Percentiles rank a stretch among this genome's conserved stretches.
These are phyloP conservation scores for Phenganax stokvisi DNA, from an alignment of 92 coral and sea anemone species.

Conservation along the genomic window DNA sequence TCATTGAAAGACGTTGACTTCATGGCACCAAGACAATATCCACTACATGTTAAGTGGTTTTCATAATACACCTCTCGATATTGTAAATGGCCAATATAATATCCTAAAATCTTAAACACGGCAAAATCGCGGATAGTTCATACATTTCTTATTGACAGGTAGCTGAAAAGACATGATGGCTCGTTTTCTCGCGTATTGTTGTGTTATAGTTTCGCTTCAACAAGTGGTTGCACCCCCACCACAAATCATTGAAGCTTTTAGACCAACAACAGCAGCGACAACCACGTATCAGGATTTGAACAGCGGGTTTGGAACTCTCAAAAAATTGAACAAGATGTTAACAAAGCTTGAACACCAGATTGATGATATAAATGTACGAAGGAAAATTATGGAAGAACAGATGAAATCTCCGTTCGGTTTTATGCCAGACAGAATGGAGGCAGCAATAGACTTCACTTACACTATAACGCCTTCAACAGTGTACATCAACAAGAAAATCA, in stretches of 20 bases:
- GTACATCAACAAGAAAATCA: not conserved
- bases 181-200: slow-evolving; percentile 13
- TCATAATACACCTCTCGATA: slow-evolving; percentile 31
- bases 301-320: not conserved
- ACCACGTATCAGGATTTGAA: not conserved
- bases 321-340: not conserved
- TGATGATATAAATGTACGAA: slow-evolving; percentile 13
- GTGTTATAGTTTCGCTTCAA: not conserved
- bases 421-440: slow-evolving; percentile 9
- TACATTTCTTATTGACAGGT: slow-evolving; percentile 12
- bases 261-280: not conserved
- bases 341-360: slow-evolving; percentile 23
- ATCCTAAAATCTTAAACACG: slow-evolving; percentile 10
- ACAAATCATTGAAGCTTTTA: slow-evolving; percentile 25
- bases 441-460: slow-evolving; percentile 1
- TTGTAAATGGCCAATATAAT: slow-evolving; percentile 19
- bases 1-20: not conserved
- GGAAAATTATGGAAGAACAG: slow-evolving; percentile 34
- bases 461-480: slow-evolving; percentile 12
- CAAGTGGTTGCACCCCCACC: slow-evolving; percentile 23
- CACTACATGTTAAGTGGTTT: slow-evolving; percentile 28
- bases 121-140: slow-evolving; percentile 6
- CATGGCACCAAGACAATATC: slow-evolving; percentile 31
- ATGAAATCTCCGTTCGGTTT: slow-evolving; percentile 20
- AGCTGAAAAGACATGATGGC: slow-evolving; percentile 19